Conservation (phyloP, 1,140 invertebrate genomes). For the Atta colombica region DNA sequence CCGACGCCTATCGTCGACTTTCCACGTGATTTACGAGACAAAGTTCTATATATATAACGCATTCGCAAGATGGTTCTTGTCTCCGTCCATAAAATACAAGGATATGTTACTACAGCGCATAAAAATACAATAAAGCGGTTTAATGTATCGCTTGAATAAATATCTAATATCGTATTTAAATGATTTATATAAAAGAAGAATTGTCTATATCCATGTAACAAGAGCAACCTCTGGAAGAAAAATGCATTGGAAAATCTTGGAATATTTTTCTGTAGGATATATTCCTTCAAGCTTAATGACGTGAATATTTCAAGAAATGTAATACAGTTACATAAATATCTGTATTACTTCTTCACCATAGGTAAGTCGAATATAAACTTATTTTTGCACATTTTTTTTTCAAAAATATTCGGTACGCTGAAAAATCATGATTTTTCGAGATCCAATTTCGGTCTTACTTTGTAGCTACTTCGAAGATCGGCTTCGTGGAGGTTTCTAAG, state of each 20-base stretch:
- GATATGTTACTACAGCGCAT: not conserved
- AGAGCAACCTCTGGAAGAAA: not conserved
- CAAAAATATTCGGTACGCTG: not conserved
- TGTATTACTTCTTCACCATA: not conserved
- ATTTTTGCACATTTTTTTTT: not conserved
- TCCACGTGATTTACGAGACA: slow-evolving; percentile 53
- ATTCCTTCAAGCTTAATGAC: slow-evolving; percentile 21
- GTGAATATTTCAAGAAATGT: slow-evolving; percentile 24
- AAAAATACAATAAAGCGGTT: not conserved
- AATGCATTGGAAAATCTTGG: not conserved
- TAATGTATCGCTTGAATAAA: not conserved
- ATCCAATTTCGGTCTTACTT: slow-evolving; percentile 56
- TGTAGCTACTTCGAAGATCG: slow-evolving; percentile 37
- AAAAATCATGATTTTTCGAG: slow-evolving; percentile 28
- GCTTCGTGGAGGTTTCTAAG: slow-evolving; percentile 46
- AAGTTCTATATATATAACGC: slow-evolving; percentile 32
- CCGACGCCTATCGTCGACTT: slow-evolving; percentile 43
- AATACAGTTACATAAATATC: not conserved
- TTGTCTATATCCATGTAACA: not conserved
- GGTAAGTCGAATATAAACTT: not conserved
- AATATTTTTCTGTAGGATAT: slow-evolving; percentile 9
- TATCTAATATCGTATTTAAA: not conserved
- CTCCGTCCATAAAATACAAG: not conserved
- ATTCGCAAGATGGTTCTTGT: slow-evolving; percentile 36
- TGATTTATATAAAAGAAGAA: not conserved